Percentiles rank a stretch among this genome's conserved stretches.
Conservation (phyloP, 2,888 invertebrate species). For the Apocheima hispidaria region DNA sequence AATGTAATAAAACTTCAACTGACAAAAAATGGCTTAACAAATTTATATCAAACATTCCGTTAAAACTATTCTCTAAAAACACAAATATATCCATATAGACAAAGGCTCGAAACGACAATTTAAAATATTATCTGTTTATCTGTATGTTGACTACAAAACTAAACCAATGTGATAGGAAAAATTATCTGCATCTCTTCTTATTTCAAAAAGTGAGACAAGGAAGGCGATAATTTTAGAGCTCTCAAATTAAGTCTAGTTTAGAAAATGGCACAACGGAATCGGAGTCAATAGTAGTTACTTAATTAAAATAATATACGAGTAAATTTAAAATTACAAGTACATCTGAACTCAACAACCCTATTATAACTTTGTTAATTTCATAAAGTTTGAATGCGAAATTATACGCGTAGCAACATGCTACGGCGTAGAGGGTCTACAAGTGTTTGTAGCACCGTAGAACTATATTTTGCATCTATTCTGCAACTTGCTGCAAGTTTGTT, state of each 20-base stretch:
- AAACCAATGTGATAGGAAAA: no score
- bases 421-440: conserved; percentile 40
- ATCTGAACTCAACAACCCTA: conserved; percentile 26
- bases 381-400: conserved; percentile 35
- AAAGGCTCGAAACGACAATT: no score
- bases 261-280: no score
- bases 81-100: no score
- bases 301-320: not conserved
- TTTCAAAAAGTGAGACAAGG: no score
- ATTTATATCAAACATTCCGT: no score
- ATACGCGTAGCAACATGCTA: conserved; percentile 41
- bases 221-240: no score
- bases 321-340: not conserved
- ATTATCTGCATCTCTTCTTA: no score
- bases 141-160: no score
- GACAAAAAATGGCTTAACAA: not conserved
- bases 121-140: no score
- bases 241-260: no score
- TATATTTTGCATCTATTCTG: conserved; percentile 35
- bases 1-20: not conserved
- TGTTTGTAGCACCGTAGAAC: conserved; percentile 35
- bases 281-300: not conserved
- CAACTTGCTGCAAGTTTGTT: conserved; percentile 38
- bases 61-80: no score
- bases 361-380: conserved; percentile 42